Conservation (phyloP, 2,797 vertebrate species). For the Pangasius larnaudii region DNA sequence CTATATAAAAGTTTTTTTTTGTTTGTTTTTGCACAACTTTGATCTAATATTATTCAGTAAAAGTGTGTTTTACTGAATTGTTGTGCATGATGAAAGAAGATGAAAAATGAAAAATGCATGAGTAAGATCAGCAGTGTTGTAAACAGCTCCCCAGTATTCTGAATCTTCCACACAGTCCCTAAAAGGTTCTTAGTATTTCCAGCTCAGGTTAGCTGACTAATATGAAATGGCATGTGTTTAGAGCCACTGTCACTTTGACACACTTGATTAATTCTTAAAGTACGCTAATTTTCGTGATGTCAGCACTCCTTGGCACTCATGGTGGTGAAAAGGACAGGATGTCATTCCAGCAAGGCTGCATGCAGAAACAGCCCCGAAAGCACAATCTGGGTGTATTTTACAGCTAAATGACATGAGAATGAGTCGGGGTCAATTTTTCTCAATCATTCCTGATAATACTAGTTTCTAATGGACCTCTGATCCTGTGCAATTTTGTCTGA, state of each 20-base stretch:
- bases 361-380: not conserved
- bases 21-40: not conserved
- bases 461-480: not conserved
- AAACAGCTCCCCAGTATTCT: not conserved
- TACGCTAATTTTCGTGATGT: conserved; percentile 23
- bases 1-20: not conserved
- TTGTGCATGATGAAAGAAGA: not conserved
- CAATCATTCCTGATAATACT: not conserved
- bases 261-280: not conserved
- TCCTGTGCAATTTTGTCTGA: not conserved
- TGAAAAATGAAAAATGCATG: not conserved
- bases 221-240: conserved; percentile 26
- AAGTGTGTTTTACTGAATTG: not conserved
- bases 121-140: not conserved
- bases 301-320: conserved; percentile 22
- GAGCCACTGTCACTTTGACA: not conserved
- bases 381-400: not conserved
- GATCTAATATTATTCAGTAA: not conserved
- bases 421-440: not conserved
- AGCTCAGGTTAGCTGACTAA: not conserved
- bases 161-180: not conserved
- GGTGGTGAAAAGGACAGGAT: not conserved
- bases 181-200: not conserved
- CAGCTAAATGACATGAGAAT: not conserved
- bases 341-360: not conserved